phyloP scores from a whole-genome alignment of 2,888 invertebrate species.

The Lapara coniferarum region DNA sequence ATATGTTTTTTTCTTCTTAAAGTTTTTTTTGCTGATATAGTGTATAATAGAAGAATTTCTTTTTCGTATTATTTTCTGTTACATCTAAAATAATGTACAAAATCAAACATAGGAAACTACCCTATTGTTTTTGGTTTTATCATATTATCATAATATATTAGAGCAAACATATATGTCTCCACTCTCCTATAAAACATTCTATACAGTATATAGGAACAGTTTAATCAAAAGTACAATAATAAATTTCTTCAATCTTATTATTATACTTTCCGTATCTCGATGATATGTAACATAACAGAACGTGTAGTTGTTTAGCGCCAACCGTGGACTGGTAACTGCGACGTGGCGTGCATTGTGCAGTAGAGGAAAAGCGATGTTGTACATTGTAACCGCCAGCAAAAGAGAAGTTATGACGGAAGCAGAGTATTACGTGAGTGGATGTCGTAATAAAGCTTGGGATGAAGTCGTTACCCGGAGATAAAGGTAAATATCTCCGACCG shows the following conservation, averaged over 20 bases:
- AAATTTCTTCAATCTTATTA: not conserved
- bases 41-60: too few relatives aligned
- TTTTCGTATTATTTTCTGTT: too few relatives aligned
- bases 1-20: too few relatives aligned
- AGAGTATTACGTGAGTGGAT: conserved; percentile 84
- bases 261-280: not conserved
- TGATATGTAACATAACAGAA: not conserved
- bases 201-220: too few relatives aligned
- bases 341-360: conserved; percentile 56
- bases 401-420: conserved; percentile 82
- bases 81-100: too few relatives aligned
- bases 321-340: conserved; percentile 27
- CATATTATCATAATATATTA: too few relatives aligned
- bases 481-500: conserved; percentile 81
- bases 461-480: conserved; percentile 83
- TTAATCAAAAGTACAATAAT: too few relatives aligned
- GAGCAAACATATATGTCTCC: too few relatives aligned
- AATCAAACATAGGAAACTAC: too few relatives aligned
- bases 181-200: too few relatives aligned
- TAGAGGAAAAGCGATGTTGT: conserved; percentile 73
- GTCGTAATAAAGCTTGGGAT: conserved; percentile 84
- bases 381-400: conserved; percentile 79
- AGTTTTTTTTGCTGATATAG: too few relatives aligned
- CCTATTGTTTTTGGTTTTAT: too few relatives aligned
- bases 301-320: conserved; percentile 25